Conservation (phyloP, 2,888 invertebrate species). For the Phrixothrix hirtus region DNA sequence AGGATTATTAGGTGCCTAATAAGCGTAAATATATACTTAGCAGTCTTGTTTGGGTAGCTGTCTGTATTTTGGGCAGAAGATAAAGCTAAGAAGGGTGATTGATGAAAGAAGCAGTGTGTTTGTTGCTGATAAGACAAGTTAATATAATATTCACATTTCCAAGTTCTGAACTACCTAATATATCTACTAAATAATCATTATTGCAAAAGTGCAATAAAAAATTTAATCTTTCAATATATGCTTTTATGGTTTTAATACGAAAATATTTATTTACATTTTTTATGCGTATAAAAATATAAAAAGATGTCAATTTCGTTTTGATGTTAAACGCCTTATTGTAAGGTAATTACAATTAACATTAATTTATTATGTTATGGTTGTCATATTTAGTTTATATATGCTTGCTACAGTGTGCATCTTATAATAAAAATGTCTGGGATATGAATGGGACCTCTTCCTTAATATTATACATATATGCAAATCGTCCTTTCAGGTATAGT, state of each 20-base stretch:
- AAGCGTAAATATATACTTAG: slow-evolving; percentile 18
- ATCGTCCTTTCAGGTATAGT: no score
- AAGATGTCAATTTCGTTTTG: neutral
- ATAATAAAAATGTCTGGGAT: no score
- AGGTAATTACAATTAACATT: no score
- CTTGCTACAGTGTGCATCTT: no score
- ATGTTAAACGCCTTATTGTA: no score
- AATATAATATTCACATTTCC: slow-evolving; percentile 40
- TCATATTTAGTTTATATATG: no score
- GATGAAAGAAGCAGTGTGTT: slow-evolving; percentile 49
- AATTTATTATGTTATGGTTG: no score
- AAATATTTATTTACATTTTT: no score
- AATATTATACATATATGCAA: no score
- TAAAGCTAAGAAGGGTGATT: slow-evolving; percentile 42
- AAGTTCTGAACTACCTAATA: neutral
- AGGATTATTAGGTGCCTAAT: slow-evolving; percentile 5
- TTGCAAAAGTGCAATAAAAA: neutral
- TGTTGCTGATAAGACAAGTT: slow-evolving; percentile 42
- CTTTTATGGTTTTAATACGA: no score
- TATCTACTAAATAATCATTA: slow-evolving; percentile 7
- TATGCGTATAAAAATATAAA: no score
- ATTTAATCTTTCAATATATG: neutral
- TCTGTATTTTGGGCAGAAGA: slow-evolving; percentile 40
- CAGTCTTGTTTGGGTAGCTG: slow-evolving; percentile 41
- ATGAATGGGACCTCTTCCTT: no score